These are phyloP conservation scores for Cheilosia scutellata DNA, from an alignment of 2,888 invertebrate genomes.

Conservation along the genomic window DNA sequence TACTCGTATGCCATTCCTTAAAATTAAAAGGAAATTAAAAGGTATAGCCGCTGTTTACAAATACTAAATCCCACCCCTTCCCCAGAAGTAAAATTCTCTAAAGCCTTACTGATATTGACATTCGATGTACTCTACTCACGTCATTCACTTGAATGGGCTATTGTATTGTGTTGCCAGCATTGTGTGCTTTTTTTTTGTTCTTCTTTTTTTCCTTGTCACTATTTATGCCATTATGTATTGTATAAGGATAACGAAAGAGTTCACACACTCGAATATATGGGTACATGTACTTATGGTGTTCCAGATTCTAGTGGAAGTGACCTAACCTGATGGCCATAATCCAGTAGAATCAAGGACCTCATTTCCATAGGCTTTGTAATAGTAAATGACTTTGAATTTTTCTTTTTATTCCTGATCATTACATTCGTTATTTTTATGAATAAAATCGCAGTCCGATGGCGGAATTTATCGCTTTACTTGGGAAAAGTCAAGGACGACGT, in stretches of 20 bases:
- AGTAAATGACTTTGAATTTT: conserved; percentile 70
- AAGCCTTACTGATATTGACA: conserved; percentile 69
- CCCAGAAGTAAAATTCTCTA: conserved; percentile 43
- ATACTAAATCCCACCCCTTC: conserved; percentile 20
- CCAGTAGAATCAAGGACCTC: conserved; percentile 24
- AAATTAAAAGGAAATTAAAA: background rate
- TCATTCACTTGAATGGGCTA: conserved; percentile 55
- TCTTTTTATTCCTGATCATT: conserved; percentile 17
- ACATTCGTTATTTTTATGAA: conserved; percentile 22
- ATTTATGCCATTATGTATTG: conserved; percentile 39
- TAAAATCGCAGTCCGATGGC: background rate
- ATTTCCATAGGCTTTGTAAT: conserved; percentile 25
- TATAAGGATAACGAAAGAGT: conserved; percentile 38
- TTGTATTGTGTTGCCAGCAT: conserved; percentile 53
- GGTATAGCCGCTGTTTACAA: conserved; percentile 2
- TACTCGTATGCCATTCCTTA: background rate
- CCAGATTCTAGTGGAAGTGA: conserved; percentile 50
- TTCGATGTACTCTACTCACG: conserved; percentile 65
- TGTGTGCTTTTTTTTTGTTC: conserved; percentile 36
- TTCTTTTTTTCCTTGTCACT: conserved; percentile 11
- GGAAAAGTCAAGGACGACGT: conserved; percentile 47
- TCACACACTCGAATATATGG: conserved; percentile 14
- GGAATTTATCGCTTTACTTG: conserved; percentile 23
- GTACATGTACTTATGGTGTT: conserved; percentile 49
- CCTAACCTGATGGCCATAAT: conserved; percentile 59